A percentile compares a stretch with the other conserved stretches of the same genome.
These are phyloP conservation scores for Chlorocebus sabaeus DNA, from an alignment of 2,113 vertebrate species.

Conservation along the genomic window DNA sequence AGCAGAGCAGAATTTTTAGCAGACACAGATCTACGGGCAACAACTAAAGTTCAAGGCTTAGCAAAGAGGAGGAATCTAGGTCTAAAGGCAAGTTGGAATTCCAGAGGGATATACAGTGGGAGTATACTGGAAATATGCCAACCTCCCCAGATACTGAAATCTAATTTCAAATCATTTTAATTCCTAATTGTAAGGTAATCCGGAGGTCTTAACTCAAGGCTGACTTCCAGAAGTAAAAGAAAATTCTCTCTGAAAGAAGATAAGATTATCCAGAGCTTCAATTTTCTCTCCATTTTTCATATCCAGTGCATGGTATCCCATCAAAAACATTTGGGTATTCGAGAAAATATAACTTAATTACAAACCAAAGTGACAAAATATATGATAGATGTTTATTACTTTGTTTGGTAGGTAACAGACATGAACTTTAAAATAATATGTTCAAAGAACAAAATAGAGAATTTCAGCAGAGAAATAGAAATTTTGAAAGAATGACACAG, in stretches of 20 bases:
- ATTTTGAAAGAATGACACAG: neutral
- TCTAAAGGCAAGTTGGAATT: neutral
- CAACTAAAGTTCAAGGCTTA: neutral
- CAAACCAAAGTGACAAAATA: neutral
- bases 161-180: neutral
- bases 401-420: neutral
- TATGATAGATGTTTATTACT: neutral
- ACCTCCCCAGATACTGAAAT: neutral
- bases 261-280: neutral
- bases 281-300: neutral
- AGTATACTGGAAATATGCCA: neutral
- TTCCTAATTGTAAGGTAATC: neutral
- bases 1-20: neutral
- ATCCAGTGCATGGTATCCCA: neutral
- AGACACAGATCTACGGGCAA: neutral
- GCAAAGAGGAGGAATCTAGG: neutral
- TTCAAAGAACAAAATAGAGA: neutral
- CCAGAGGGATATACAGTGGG: neutral
- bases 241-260: neutral
- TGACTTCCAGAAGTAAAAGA: neutral
- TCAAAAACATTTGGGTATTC: neutral
- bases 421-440: neutral
- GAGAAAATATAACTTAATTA: neutral
- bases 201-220: neutral
- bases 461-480: slow-evolving; percentile 4